Base-by-base conservation (phyloP, 1,140 invertebrate species). In the Microvelia longipes region DNA sequence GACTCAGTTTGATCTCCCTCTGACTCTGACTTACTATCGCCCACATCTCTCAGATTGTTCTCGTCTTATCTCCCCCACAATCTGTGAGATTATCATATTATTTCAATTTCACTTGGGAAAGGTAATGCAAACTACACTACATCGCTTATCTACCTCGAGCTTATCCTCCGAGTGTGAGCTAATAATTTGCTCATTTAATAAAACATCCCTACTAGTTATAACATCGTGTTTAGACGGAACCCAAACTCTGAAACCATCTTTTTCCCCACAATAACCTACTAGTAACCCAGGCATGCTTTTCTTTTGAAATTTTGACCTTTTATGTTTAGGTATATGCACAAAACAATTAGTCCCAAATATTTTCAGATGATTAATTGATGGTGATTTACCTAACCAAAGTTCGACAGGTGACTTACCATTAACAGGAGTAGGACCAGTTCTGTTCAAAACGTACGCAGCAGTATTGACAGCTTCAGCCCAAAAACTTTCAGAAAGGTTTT, bases 381-480 rank as follows among this genome's bases (percentile, higher is more conserved):
- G 11, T 14, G 15, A 24, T 25, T 26, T 64, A 24, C 62, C 24
- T 24, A 64, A 24, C 62, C 62, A 64, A 14, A 64, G 5, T 64
- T 64, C 62, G 2, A 24, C 5, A 24, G 62, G 62, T 11, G 24
- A 13, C 24, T 64, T 64, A 26, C 62, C 62, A 64, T 64, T 5
- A 5, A 64, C 62, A 14, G 15, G 5, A 13, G 62, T 24, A 11
- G 62, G 15, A 24, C 62, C 62, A 13, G 62, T 64, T 5, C 62
- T 15, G 25, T 64, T 64, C 15, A 64, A 24, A 5, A 64, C 25
- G 24, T 64, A 64, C 24, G 15, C 25, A 13, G 62, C 62, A 2
- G 62, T 64, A 25, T 64, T 64, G 2, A 64, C 25, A 64, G 25
- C 62, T 64, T 64, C 62, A 24, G 62, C 62, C 62, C 62, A 64